These are phyloP conservation scores for Catamblyrhynchus diadema DNA, from an alignment of 2,797 vertebrate species.

Conservation along the genomic window DNA sequence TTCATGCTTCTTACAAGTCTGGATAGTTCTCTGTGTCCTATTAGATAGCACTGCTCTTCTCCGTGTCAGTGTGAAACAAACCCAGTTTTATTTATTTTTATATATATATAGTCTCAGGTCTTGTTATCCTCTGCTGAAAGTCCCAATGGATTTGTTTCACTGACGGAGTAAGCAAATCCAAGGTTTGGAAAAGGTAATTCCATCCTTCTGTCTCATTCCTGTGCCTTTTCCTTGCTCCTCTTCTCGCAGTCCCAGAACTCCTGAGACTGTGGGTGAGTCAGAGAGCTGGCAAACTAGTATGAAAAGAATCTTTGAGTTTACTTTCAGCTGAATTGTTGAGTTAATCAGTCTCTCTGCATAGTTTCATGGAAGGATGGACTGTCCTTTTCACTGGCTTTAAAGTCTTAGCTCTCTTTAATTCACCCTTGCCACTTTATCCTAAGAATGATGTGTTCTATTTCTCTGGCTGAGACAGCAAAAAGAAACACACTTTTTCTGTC, in stretches of 20 bases:
- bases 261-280: background rate
- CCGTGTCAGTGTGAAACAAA: background rate
- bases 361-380: background rate
- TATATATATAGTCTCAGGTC: background rate
- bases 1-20: background rate
- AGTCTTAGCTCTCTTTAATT: background rate
- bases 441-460: background rate
- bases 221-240: background rate
- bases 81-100: background rate
- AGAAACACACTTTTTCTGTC: background rate
- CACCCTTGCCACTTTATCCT: background rate
- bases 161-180: background rate
- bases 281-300: background rate
- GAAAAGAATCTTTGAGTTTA: background rate
- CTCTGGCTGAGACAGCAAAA: background rate
- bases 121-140: background rate
- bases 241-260: background rate
- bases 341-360: background rate
- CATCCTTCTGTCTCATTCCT: background rate
- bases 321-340: background rate
- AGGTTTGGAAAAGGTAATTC: background rate
- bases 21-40: background rate
- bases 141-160: background rate
- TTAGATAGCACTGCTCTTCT: background rate
- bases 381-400: background rate